Base-by-base conservation (phyloP, 2,797 vertebrate species). In the Leuciscus waleckii region DNA sequence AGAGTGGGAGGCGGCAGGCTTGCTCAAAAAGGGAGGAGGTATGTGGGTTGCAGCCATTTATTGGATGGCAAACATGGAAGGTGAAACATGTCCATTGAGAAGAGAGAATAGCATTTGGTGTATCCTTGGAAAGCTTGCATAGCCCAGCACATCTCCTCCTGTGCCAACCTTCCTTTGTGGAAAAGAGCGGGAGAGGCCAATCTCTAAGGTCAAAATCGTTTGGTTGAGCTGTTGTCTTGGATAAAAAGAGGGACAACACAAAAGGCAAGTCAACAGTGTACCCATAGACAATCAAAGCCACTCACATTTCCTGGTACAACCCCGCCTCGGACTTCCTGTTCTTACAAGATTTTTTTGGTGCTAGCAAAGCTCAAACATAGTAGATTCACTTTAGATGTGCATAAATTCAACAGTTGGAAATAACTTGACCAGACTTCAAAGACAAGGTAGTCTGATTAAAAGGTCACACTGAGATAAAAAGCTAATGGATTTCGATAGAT, bases 251-350 rank as follows among this genome's bases (percentile, higher is more conserved):
- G 69, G 23, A 71, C 16, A 63, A 29, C n/a, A 76, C 69, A 39
- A 26, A 54, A 32, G 75, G 21, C 32, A 79, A 54, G 81, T 77
- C 46, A 70, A 83, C 77, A 54, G 76, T 54, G 54, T 49, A 81
- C 86, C 49, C 74, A 54, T 43, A 63, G 41, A 81, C 58, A 81
- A 49, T 49, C 26, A 7, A 63, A 26, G 49, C 79, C 29, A 41
- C 19, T 46, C 49, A 76, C 71, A 87, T 71, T 86, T 86, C 83
- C 88, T 84, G 81, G 73, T 79, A 87, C 81, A 82, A 73, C 77
- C 82, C 35, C n/a, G 29, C 19, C 29, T 68, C 23, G 16, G 43
- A 63, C 41, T 77, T 85, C 76, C 76, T 51, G 65, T 54, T 51
- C 75, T 76, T 68, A n/a, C 39, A 58, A n/a, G 0, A 10, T 4